phyloP scores from a whole-genome alignment of 2,797 vertebrate species.

The Thaleichthys pacificus region DNA sequence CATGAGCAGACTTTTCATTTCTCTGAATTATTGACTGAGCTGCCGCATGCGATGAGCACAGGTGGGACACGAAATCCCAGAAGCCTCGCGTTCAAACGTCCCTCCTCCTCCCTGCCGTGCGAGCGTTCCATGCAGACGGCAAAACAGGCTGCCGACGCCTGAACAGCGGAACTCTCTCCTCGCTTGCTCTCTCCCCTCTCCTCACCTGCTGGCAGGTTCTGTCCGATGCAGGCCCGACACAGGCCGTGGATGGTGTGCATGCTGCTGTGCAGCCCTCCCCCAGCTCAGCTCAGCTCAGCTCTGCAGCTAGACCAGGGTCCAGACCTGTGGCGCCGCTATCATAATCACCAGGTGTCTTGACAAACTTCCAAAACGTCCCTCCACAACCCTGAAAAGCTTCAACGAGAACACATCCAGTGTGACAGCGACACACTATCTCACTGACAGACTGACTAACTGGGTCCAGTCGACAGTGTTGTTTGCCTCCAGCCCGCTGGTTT shows the following conservation, averaged over 20 bases:
- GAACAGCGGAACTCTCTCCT: too few relatives aligned
- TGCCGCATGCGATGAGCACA: neutral
- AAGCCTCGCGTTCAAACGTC: neutral
- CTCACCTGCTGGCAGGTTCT: slow-evolving; percentile 83
- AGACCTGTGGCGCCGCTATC: neutral
- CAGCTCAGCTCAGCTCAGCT: neutral
- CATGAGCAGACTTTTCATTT: neutral
- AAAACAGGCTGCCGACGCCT: neutral
- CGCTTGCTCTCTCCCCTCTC: slow-evolving; percentile 31
- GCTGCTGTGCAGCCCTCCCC: slow-evolving; percentile 40
- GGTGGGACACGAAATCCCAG: neutral
- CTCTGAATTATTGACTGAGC: neutral
- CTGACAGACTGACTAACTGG: neutral
- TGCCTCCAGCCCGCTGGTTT: neutral
- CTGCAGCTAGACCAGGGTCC: slow-evolving; percentile 12
- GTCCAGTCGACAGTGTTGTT: neutral
- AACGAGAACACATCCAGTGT: neutral
- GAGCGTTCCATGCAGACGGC: neutral
- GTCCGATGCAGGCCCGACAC: slow-evolving; percentile 85
- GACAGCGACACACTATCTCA: too few relatives aligned
- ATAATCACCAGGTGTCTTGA: neutral
- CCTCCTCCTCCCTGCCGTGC: neutral
- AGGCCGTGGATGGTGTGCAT: slow-evolving; percentile 90
- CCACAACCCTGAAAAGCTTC: neutral
- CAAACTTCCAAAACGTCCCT: neutral